Percentiles rank a stretch among this genome's conserved stretches.
These are phyloP conservation scores for Dolomedes plantarius DNA, from an alignment of 2,888 invertebrate species.

Conservation along the genomic window DNA sequence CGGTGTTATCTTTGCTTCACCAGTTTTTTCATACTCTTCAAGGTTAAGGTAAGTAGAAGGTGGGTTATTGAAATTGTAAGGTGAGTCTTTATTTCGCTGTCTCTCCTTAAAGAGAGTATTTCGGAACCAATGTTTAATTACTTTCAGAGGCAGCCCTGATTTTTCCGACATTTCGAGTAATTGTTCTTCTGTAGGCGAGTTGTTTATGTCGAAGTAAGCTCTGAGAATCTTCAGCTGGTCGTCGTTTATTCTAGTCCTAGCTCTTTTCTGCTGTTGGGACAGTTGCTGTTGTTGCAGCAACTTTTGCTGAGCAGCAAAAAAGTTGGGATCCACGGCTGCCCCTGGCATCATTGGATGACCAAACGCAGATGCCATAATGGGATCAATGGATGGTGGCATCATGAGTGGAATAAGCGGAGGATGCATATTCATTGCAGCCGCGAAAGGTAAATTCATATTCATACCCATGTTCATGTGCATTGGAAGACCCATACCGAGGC, in stretches of 20 bases:
- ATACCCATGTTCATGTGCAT: conserved; percentile 82
- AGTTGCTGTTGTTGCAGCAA: conserved; percentile 75
- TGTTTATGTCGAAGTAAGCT: conserved; percentile 99
- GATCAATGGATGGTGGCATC: conserved; percentile 87
- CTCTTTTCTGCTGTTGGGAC: conserved; percentile 82
- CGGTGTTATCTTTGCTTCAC: conserved; percentile 90
- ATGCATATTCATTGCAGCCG: conserved; percentile 80
- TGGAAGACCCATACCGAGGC: conserved; percentile 85
- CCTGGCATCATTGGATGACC: conserved; percentile 72
- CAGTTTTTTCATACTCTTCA: conserved; percentile 99
- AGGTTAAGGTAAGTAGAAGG: conserved; percentile 94
- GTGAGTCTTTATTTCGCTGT: conserved; percentile 99
- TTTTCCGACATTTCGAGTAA: conserved; percentile 98
- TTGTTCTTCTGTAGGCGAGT: conserved; percentile 99
- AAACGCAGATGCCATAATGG: conserved; percentile 78
- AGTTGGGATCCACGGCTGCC: conserved; percentile 64
- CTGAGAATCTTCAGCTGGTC: conserved; percentile 98
- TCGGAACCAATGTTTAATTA: conserved; percentile 99
- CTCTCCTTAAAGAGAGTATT: conserved; percentile 99
- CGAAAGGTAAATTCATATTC: conserved; percentile 82
- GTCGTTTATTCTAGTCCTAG: conserved; percentile 98
- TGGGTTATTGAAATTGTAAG: conserved; percentile 99
- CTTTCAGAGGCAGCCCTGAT: conserved; percentile 97
- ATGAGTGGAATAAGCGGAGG: conserved; percentile 92
- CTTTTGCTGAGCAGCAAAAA: conserved; percentile 74